Base-by-base conservation (phyloP, 2,797 vertebrate genomes). In the Sandelia bainsii region DNA sequence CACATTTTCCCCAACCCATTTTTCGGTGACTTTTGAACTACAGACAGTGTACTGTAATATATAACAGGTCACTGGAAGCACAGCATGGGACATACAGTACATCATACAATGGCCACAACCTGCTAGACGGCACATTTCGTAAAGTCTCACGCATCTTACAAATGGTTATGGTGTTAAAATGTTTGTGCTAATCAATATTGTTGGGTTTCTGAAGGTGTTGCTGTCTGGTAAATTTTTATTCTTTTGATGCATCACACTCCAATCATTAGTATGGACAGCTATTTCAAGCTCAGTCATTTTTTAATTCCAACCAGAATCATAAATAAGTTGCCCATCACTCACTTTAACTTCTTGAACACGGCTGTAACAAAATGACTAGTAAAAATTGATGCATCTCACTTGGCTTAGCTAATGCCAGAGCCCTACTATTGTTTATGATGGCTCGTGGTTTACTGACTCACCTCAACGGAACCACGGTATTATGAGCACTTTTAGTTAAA, bases 1-100 rank as follows among this genome's bases (percentile, higher is more conserved):
- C 69, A 53, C 81, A 50, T 74, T 81, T 23, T 20, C 14, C 48
- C 57, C 49, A 29, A 25, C 39, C 51, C 34, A 39, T 9, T 65
- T 79, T 73, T 72, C 61, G 16, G 0, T 65, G 72, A 80, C 64
- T 64, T 7, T 46, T 65, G 74, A 81, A 73, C 73, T 65, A 37
- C 81, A n/a, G 52, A 60, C 81, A 77, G 67, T 62, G 73, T 32
- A 8, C 29, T 8, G 29, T 37, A 66, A 39, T 70, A 44, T 23
- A 59, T 40, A 70, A 54, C 34, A 69, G 72, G 69, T 85, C 70
- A 71, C 23, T 40, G 29, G 48, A 57, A 37, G 52, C 58, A 46
- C 17, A 46, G 8, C 19, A 9, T 46, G 19, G 44, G 44, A 19
- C 17, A n/a, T 12, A 37, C n/a, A n/a, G n/a, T 12, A 40, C 17